These are phyloP conservation scores for Stichodactyla mertensii DNA, from an alignment of 64 coral and sea anemone species.

Conservation along the genomic window DNA sequence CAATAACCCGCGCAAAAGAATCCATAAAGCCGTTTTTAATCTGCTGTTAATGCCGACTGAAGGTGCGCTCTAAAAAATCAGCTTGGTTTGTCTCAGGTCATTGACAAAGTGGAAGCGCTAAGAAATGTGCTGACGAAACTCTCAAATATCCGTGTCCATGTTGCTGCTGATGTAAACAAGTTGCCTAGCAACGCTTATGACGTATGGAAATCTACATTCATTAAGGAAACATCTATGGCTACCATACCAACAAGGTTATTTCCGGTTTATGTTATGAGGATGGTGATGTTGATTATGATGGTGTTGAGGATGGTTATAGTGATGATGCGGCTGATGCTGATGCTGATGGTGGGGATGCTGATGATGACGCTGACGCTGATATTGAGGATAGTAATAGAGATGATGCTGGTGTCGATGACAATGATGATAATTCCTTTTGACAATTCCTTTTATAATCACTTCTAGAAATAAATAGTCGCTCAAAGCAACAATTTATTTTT, in stretches of 20 bases:
- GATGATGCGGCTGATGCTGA: not conserved
- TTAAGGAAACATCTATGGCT: not conserved
- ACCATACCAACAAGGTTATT: constrained; percentile 31
- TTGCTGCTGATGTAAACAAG: constrained; percentile 70
- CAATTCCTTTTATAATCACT: no score
- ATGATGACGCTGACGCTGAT: not conserved
- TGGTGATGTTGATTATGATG: not conserved
- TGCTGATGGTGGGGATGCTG: not conserved
- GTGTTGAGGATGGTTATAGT: not conserved
- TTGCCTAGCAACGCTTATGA: constrained; percentile 57
- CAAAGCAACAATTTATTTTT: not conserved
- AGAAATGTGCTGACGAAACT: constrained; percentile 63
- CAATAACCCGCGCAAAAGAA: no score
- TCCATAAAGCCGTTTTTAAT: no score
- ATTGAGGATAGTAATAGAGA: not conserved
- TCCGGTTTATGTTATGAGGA: not conserved
- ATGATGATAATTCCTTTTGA: no score
- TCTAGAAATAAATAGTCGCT: no score
- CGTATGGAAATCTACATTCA: constrained; percentile 64
- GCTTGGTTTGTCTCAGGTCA: constrained; percentile 49
- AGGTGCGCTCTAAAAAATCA: not conserved
- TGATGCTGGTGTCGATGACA: not conserved
- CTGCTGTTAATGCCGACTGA: not conserved
- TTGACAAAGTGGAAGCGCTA: constrained; percentile 58
- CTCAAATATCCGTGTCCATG: constrained; percentile 72